These are phyloP conservation scores for Hydropsyche betteni DNA, from an alignment of 2,888 invertebrate genomes.

Conservation along the genomic window DNA sequence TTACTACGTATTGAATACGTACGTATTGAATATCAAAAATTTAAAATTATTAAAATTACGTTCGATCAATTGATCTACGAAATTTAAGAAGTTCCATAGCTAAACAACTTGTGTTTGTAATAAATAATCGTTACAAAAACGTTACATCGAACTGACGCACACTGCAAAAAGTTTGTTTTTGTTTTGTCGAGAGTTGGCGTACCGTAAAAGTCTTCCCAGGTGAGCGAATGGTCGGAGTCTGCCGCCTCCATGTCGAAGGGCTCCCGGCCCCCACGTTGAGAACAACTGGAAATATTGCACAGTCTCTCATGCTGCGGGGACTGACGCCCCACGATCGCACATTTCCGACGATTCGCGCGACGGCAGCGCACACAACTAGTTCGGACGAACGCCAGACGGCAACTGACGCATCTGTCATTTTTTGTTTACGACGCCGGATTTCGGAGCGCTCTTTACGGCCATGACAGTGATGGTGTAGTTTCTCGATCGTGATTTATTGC, in stretches of 20 bases:
- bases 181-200: background rate
- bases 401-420: conserved; percentile 29
- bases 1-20: too few species aligned
- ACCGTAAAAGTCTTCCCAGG: conserved; percentile 80
- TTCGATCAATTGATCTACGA: too few species aligned
- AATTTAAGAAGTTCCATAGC: too few species aligned
- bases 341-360: background rate
- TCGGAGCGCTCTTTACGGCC: background rate
- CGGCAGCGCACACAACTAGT: conserved; percentile 24
- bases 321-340: conserved; percentile 1
- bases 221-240: conserved; percentile 75
- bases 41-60: too few species aligned
- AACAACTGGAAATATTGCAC: background rate
- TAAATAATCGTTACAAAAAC: too few species aligned
- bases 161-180: too few species aligned
- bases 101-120: too few species aligned
- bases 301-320: background rate
- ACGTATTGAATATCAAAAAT: too few species aligned
- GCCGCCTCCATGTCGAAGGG: conserved; percentile 49
- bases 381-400: conserved; percentile 18
- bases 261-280: background rate
- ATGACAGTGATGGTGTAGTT: background rate
- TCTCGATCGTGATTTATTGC: background rate
- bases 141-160: too few species aligned
- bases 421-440: conserved; percentile 1